These are phyloP conservation scores for Chaenogobius annularis DNA, from an alignment of 2,113 vertebrate species.

Conservation along the genomic window DNA sequence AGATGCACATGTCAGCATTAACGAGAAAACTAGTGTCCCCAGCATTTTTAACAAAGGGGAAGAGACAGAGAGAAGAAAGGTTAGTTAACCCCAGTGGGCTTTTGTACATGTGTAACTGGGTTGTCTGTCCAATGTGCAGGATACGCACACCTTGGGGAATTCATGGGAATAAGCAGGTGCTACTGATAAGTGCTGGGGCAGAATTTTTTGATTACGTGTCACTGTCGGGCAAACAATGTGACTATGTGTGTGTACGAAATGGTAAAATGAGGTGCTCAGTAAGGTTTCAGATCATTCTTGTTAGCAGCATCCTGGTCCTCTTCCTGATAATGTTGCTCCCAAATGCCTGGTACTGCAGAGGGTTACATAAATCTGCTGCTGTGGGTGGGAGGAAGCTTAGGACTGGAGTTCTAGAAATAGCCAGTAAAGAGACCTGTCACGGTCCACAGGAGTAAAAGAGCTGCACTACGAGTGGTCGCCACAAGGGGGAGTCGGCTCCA, in stretches of 20 bases:
- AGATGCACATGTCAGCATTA: constrained; percentile 47
- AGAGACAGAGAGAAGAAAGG: neutral
- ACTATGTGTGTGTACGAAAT: too few relatives aligned
- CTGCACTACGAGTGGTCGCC: constrained; percentile 44
- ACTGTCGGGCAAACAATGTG: neutral
- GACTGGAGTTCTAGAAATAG: neutral
- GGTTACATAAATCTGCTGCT: constrained; percentile 14
- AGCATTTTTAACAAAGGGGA: constrained; percentile 45
- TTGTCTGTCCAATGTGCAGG: constrained; percentile 14
- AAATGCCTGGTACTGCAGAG: constrained; percentile 5
- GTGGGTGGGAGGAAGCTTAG: neutral
- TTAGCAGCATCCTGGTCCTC: constrained; percentile 4
- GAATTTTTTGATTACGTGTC: constrained; percentile 72
- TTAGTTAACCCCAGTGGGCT: constrained; percentile 1
- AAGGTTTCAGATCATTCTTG: neutral
- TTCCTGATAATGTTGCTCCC: neutral
- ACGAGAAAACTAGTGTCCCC: constrained; percentile 35
- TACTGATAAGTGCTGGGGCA: constrained; percentile 50
- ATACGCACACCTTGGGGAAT: constrained; percentile 58
- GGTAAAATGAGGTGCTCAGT: neutral
- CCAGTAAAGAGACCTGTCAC: neutral
- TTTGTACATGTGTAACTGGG: constrained; percentile 16
- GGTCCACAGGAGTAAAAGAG: neutral
- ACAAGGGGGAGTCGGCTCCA: constrained; percentile 56
- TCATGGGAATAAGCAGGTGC: constrained; percentile 77